phyloP scores from a whole-genome alignment of 2,797 vertebrate genomes.

The Erethizon dorsatum region DNA sequence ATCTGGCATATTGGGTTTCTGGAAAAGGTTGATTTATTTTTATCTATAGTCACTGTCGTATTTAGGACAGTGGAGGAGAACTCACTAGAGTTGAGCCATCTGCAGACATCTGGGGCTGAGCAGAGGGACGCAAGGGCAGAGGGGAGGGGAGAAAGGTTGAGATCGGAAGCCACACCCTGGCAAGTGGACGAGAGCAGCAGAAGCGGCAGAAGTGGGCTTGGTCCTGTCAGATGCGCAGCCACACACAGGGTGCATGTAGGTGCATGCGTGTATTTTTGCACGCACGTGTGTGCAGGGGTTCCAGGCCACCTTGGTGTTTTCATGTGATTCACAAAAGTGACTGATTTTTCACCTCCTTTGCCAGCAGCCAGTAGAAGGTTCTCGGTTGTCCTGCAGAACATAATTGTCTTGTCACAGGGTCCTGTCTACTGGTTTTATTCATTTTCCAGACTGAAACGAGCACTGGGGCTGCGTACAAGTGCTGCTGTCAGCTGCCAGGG shows the following conservation, averaged over 20 bases:
- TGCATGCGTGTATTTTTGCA: fast-evolving
- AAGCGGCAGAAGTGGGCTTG: fast-evolving
- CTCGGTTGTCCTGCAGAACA: background rate
- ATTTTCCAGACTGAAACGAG: background rate
- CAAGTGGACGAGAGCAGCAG: fast-evolving
- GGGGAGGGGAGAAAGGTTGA: background rate
- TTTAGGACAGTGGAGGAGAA: background rate
- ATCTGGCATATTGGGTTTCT: background rate
- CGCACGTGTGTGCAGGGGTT: no score
- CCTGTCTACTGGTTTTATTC: background rate
- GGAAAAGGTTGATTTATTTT: slow-evolving; percentile 69
- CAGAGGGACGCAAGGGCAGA: background rate
- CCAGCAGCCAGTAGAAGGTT: background rate
- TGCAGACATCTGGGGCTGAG: background rate
- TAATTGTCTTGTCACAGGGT: background rate
- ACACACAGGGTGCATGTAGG: background rate
- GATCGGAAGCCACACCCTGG: background rate
- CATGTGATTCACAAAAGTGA: background rate
- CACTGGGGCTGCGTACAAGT: fast-evolving
- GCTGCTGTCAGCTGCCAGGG: background rate
- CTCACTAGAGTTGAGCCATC: background rate
- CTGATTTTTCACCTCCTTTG: background rate
- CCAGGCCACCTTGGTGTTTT: background rate
- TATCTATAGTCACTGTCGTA: background rate
- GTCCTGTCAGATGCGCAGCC: no score